Percentiles rank a stretch among this genome's conserved stretches.
Evolutionary conservation across 2,113 vertebrate species (phyloP).

Genomic region (Dipodomys ordii): DNA sequence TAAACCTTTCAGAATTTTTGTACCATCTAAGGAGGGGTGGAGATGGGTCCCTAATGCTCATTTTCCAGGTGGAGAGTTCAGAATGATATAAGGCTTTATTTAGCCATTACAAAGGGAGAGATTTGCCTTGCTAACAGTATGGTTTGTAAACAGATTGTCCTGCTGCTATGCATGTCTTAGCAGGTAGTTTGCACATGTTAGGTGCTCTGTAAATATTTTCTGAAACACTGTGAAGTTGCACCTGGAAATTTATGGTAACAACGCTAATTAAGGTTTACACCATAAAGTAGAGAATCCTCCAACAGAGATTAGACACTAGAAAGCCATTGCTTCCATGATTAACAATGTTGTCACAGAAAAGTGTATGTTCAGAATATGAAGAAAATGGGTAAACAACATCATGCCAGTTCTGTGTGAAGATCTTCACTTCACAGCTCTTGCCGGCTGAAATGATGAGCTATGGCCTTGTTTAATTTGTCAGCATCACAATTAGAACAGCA

Average conservation of each 20-base stretch:
- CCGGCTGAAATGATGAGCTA: conserved; percentile 72
- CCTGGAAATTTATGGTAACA: conserved; percentile 47
- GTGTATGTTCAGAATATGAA: conserved; percentile 27
- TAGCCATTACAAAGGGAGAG: conserved; percentile 4
- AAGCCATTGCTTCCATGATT: conserved; percentile 48
- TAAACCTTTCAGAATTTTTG: not conserved
- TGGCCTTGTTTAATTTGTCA: conserved; percentile 76
- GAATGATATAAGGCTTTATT: not conserved
- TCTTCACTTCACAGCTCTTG: conserved; percentile 61
- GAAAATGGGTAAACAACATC: conserved; percentile 65
- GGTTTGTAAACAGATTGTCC: not conserved
- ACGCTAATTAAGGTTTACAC: conserved; percentile 59
- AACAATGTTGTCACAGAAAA: conserved; percentile 50
- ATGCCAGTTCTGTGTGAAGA: conserved; percentile 52
- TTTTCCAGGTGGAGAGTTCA: not conserved
- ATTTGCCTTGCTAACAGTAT: not conserved
- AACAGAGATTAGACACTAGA: conserved; percentile 28
- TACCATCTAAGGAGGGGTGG: not conserved
- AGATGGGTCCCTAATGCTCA: not conserved
- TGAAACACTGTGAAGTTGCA: conserved; percentile 36
- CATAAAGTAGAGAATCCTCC: conserved; percentile 19
- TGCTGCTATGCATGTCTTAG: not conserved
- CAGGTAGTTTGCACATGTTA: conserved; percentile 6
- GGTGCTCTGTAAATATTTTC: conserved; percentile 49
- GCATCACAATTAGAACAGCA: conserved; percentile 75